Percentiles rank a stretch among this genome's conserved stretches.
These are phyloP conservation scores for Symphodus melops DNA, from an alignment of 2,113 vertebrate genomes.

Conservation along the genomic window DNA sequence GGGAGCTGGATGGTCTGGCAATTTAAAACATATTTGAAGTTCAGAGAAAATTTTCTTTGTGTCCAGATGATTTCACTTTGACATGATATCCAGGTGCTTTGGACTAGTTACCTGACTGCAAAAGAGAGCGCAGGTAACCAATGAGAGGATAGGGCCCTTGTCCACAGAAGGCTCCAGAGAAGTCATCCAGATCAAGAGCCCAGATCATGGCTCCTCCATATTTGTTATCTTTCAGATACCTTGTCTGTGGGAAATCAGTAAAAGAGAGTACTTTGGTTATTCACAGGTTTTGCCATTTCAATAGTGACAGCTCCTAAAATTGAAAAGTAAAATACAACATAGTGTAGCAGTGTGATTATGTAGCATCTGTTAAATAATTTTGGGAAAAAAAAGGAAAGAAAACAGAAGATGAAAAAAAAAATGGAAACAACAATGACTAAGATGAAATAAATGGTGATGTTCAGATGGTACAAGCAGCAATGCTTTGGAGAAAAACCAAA, in stretches of 20 bases:
- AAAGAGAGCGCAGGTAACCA: slow-evolving; percentile 71
- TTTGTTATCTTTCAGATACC: slow-evolving; percentile 79
- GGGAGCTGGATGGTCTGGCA: slow-evolving; percentile 42
- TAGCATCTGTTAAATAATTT: too few relatives aligned
- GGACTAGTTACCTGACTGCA: slow-evolving; percentile 64
- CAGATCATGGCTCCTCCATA: slow-evolving; percentile 87
- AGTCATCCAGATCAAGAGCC: slow-evolving; percentile 87
- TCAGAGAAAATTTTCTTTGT: neutral
- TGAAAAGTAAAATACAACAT: too few relatives aligned
- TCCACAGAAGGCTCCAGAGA: slow-evolving; percentile 82
- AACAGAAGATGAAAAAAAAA: too few relatives aligned
- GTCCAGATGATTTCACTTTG: too few relatives aligned
- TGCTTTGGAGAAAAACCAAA: too few relatives aligned
- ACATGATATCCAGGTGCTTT: neutral
- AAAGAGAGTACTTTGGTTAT: neutral
- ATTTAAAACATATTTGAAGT: neutral
- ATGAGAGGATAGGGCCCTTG: slow-evolving; percentile 83
- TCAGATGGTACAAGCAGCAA: too few relatives aligned
- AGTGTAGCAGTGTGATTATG: too few relatives aligned
- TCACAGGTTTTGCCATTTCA: neutral
- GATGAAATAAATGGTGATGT: too few relatives aligned
- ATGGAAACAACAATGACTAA: too few relatives aligned
- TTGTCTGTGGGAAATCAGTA: slow-evolving; percentile 65
- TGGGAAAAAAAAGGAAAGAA: too few relatives aligned
- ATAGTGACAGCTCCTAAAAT: neutral